Conservation (phyloP, 2,113 vertebrate genomes). For the Barnardius zonarius region DNA sequence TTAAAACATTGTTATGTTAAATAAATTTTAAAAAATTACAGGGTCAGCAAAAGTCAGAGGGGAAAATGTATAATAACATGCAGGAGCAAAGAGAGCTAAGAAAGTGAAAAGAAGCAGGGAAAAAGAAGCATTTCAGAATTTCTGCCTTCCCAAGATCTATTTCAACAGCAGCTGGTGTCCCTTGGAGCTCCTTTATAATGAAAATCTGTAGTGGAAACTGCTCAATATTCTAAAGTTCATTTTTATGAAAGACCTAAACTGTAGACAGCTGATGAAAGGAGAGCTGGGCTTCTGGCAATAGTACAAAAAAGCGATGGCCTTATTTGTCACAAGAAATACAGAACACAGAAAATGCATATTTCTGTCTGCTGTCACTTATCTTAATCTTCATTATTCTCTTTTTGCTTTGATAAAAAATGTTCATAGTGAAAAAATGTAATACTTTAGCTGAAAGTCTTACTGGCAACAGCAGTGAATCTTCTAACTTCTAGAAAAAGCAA, state of each 20-base stretch:
- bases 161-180: conserved; percentile 8
- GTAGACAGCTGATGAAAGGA: not conserved
- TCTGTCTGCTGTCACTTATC: not conserved
- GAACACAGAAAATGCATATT: not conserved
- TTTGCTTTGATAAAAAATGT: not conserved
- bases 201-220: conserved; percentile 12
- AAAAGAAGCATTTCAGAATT: not conserved
- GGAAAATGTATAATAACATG: not conserved
- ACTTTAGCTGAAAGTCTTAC: not conserved
- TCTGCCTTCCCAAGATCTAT: not conserved
- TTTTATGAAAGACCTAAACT: conserved; percentile 24
- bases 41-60: not conserved
- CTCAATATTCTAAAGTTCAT: conserved; percentile 33
- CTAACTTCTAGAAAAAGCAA: not conserved
- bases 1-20: not conserved
- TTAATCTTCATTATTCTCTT: not conserved
- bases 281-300: not conserved
- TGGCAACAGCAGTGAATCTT: not conserved
- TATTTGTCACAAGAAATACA: not conserved
- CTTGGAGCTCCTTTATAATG: conserved; percentile 27
- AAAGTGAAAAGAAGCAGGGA: not conserved
- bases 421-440: not conserved
- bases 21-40: not conserved
- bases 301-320: not conserved
- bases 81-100: not conserved